Percentiles rank a stretch among this genome's conserved stretches.
phyloP scores from a whole-genome alignment of 2,113 vertebrate genomes.

The Tragelaphus scriptus region DNA sequence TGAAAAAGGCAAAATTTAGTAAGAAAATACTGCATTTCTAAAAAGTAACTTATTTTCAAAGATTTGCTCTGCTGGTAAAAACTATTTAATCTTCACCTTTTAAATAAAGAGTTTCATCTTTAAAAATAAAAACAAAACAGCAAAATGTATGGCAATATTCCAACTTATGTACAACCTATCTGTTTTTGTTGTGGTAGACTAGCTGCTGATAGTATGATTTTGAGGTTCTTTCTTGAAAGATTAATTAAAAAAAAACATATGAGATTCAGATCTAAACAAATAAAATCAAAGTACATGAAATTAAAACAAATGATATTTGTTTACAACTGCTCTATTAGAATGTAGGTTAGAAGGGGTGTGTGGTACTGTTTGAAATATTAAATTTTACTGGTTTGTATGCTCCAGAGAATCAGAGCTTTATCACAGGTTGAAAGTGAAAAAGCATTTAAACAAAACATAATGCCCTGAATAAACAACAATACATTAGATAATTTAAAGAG shows the following conservation, averaged over 20 bases:
- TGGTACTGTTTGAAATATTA: neutral
- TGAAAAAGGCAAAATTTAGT: neutral
- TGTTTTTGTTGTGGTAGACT: neutral
- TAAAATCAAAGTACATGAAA: neutral
- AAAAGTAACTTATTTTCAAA: neutral
- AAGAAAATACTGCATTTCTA: neutral
- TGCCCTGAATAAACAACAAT: neutral
- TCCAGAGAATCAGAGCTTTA: neutral
- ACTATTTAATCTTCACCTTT: neutral
- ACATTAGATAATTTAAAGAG: slow-evolving; percentile 26
- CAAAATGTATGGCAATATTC: neutral
- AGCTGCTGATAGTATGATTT: neutral
- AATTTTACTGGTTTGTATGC: neutral
- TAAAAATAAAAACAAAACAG: slow-evolving; percentile 5
- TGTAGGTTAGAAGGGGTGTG: neutral
- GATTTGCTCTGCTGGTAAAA: neutral
- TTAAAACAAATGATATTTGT: slow-evolving; percentile 23
- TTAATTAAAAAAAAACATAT: neutral
- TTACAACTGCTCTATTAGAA: slow-evolving; percentile 18
- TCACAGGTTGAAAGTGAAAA: neutral
- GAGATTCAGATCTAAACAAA: neutral
- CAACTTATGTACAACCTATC: neutral
- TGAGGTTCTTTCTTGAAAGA: neutral
- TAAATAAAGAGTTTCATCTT: neutral
- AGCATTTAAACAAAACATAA: neutral